These are phyloP conservation scores for Pseudeuparius sepicola DNA, from an alignment of 2,888 invertebrate species.

Conservation along the genomic window DNA sequence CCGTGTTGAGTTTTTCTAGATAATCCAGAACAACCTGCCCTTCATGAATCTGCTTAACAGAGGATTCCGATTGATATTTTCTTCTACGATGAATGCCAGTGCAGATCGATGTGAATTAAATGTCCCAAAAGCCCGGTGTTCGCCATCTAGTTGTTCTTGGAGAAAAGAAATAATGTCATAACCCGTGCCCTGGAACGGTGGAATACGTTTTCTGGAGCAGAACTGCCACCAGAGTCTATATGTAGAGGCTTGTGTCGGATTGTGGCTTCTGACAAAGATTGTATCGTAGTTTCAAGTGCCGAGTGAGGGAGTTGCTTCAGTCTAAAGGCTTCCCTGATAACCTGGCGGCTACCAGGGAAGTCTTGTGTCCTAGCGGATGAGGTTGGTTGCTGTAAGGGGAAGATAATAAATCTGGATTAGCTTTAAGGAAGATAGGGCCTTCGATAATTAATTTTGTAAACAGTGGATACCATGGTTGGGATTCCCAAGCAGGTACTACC, in stretches of 20 bases:
- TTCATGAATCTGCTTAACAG: slow-evolving; percentile 22
- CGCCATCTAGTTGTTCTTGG: too few relatives aligned
- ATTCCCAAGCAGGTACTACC: slow-evolving; percentile 11
- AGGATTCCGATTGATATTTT: slow-evolving; percentile 9
- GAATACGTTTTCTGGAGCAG: slow-evolving; percentile 10
- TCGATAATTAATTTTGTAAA: slow-evolving; percentile 8
- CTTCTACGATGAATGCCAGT: slow-evolving; percentile 7
- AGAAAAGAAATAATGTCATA: too few relatives aligned
- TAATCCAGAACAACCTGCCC: too few relatives aligned
- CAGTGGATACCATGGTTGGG: slow-evolving; percentile 16
- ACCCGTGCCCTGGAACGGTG: slow-evolving; percentile 8
- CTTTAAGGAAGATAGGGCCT: slow-evolving; percentile 4
- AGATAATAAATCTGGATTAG: too few relatives aligned
- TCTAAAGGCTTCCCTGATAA: slow-evolving; percentile 9
- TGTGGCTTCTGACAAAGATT: slow-evolving; percentile 20
- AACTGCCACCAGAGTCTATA: slow-evolving; percentile 22
- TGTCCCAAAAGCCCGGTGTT: too few relatives aligned
- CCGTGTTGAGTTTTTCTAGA: too few relatives aligned
- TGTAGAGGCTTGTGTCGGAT: slow-evolving; percentile 19
- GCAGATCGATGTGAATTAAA: slow-evolving; percentile 14
- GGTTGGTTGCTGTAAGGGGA: neutral
- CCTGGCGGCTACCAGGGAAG: slow-evolving; percentile 15
- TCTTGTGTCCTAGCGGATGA: slow-evolving; percentile 7
- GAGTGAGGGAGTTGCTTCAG: slow-evolving; percentile 5
- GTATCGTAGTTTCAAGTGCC: slow-evolving; percentile 16